Evolutionary conservation across 2,113 vertebrate species (phyloP), one percentile per base, ranked within the genome.

Genomic region (Crotalus helleri): DNA sequence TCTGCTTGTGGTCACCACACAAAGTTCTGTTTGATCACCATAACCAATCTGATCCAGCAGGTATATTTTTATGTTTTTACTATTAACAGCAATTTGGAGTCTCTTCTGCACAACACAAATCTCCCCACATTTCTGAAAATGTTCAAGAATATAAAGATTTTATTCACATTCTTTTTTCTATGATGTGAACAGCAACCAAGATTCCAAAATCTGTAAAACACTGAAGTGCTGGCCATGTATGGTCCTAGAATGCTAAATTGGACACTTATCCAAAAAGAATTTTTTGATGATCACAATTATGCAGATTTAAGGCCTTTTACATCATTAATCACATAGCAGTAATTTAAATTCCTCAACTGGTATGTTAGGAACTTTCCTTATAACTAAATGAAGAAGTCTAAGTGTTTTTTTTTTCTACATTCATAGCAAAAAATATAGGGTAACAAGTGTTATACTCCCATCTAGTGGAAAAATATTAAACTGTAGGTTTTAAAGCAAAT

Each of bases 391-490:
- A 9, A 59, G 39, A 8, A 8, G 87, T 81, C 1, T 23, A 33
- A 4, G 46, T 4, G 46, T 39, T 39, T 51, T 2, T 61, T 85
- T 89, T 81, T 21, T 23, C 33, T 7, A 39, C 55, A 59, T 57
- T 54, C 85, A 92, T 51, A 94, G 81, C 39, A 53, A 93, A 64
- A 53, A 91, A 87, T 64, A 46, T 81, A 19, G 0, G 1, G 92
- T 88, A 94, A 69, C 61, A 92, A 64, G 44, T 94, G 57, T 81
- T 88, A 94, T 5, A 94, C 74, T 59, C 93, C 95, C 96, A 96
- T 93, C 95, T 97, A 95, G 96, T 57, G 95, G 92, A 90, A 96
- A 96, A 64, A 29, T 29, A 55, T 90, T 23, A 88, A 92, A 85
- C 44, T 29, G 58, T 3, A 86, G 24, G 0, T 17, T 81, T 5